Conservation (phyloP, 2,113 vertebrate species). For the Egretta garzetta region DNA sequence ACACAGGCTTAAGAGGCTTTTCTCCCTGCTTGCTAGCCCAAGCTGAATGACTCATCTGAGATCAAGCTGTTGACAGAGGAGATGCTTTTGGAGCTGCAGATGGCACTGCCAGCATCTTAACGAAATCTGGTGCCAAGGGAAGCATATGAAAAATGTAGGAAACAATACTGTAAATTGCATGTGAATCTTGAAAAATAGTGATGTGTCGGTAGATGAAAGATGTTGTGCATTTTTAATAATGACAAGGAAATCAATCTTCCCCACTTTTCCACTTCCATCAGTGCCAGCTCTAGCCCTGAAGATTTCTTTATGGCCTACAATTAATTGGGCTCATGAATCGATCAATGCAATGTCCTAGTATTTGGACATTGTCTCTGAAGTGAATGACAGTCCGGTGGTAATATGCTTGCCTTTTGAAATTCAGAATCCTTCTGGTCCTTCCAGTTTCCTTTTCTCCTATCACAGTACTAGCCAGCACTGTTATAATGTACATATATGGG, state of each 20-base stretch:
- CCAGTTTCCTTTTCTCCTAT: background rate
- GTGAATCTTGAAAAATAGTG: background rate
- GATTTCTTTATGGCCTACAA: background rate
- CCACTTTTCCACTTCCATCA: background rate
- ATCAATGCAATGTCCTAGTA: background rate
- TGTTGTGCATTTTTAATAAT: background rate
- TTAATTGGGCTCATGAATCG: background rate
- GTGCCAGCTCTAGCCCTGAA: background rate
- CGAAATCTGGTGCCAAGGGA: slow-evolving; percentile 28
- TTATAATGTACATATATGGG: background rate
- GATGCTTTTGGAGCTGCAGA: slow-evolving; percentile 42
- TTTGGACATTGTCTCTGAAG: background rate
- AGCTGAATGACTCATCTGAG: slow-evolving; percentile 40
- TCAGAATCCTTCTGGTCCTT: background rate
- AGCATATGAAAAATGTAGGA: slow-evolving; percentile 33
- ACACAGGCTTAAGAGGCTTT: background rate
- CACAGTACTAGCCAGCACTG: background rate
- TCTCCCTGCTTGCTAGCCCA: background rate
- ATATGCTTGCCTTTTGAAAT: background rate
- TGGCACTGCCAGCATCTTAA: slow-evolving; percentile 51
- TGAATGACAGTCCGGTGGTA: background rate
- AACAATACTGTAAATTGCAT: slow-evolving; percentile 13
- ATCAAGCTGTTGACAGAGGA: slow-evolving; percentile 55
- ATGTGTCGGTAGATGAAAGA: background rate
- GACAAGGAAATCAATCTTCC: background rate